phyloP scores from a whole-genome alignment of 2,888 invertebrate genomes.

The Tetranychus piercei region DNA sequence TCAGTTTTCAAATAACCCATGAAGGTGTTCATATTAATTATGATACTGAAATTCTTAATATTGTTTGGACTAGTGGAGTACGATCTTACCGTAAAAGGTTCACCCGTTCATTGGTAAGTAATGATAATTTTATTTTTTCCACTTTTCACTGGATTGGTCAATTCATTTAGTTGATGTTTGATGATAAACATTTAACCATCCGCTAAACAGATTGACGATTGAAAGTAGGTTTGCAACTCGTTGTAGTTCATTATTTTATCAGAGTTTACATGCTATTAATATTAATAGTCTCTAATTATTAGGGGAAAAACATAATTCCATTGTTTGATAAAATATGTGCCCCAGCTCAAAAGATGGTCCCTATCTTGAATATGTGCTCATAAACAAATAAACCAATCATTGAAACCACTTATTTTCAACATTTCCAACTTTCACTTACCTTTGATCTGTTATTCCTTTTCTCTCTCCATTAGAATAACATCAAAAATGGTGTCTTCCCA shows the following conservation, averaged over 20 bases:
- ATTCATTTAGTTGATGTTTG: slow-evolving; percentile 47
- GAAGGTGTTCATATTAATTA: slow-evolving; percentile 97
- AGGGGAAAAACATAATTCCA: too few relatives aligned
- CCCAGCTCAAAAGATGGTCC: too few relatives aligned
- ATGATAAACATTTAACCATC: not conserved
- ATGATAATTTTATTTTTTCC: not conserved
- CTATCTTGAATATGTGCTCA: too few relatives aligned
- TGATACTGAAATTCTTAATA: slow-evolving; percentile 81
- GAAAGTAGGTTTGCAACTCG: not conserved
- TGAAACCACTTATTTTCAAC: not conserved
- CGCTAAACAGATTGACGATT: too few relatives aligned
- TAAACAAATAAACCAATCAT: not conserved
- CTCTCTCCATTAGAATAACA: slow-evolving; percentile 54
- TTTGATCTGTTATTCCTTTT: not conserved
- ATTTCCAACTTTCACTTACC: not conserved
- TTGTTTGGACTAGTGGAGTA: slow-evolving; percentile 83
- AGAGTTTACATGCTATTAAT: too few relatives aligned
- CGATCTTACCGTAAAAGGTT: slow-evolving; percentile 87
- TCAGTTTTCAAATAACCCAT: slow-evolving; percentile 89
- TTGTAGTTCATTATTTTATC: not conserved
- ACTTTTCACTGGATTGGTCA: slow-evolving; percentile 53
- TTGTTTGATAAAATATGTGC: too few relatives aligned
- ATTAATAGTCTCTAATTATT: too few relatives aligned
- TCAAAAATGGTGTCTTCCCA: slow-evolving; percentile 87
- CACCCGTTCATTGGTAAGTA: slow-evolving; percentile 65